Evolutionary conservation across 2,113 vertebrate species (phyloP), one percentile per base, ranked within the genome.

Genomic region (Capreolus pygargus): DNA sequence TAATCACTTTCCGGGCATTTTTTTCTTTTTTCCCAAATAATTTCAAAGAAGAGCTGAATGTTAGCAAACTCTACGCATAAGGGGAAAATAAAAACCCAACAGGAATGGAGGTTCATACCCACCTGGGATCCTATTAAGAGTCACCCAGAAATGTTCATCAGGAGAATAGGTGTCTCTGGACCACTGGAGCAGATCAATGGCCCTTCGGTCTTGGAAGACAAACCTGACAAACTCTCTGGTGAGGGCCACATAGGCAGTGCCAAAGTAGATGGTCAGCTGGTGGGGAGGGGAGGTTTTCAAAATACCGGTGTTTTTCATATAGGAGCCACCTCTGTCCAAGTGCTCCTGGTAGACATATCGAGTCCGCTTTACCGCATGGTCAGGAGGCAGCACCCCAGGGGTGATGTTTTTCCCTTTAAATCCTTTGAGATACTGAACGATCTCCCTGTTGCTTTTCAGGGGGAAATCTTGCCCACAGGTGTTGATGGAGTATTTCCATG

Each of bases 71-170:
- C 30, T 55, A 10, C 6, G 16, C 5, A 52, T 27, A 45, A 70
- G 52, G 10, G n/a, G 52, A 19, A 55, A 16, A 30, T 33, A 92
- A 10, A 67, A 36, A 39, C 0, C 21, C 11, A 95, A 43, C 14
- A 7, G 30, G 11, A 67, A 81, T 3, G 60, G 79, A 60, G 52
- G 50, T 12, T 4, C 9, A 47, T 8, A 96, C 98, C 16, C 97
- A 99, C 99, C 99, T 86, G 98, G 96, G 67, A 99, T 98, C 93
- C 98, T 95, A 74, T 98, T 99, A 21, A 99, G 98, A 0, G 99
- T 99, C 47, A 99, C 98, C 98, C 98, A 99, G 94, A 98, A 99
- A 94, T 99, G 99, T 50, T 99, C 99, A 11, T 99, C 99, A 0
- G 99, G 99, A 23, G 98, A 98, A 16, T 98, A 99, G 27, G 98